Percentiles rank a stretch among this genome's conserved stretches.
phyloP scores from a whole-genome alignment of 2,113 vertebrate species.

The Cynopterus brachyotis region DNA sequence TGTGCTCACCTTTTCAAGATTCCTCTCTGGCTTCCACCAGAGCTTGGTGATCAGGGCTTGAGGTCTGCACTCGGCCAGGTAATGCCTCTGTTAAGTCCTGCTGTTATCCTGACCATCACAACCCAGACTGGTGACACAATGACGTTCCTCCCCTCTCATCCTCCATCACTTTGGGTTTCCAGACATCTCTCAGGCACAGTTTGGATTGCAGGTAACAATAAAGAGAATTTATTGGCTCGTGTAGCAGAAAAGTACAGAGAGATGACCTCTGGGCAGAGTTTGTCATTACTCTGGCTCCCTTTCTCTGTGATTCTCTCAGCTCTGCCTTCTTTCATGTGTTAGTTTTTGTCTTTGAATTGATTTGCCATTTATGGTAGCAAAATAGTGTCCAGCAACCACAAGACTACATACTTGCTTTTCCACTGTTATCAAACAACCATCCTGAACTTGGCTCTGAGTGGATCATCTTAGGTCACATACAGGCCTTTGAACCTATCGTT shows the following conservation, averaged over 20 bases:
- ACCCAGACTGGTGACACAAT: neutral
- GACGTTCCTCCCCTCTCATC: neutral
- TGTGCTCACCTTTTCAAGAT: neutral
- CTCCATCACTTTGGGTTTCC: neutral
- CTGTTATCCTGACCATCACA: neutral
- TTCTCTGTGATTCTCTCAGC: neutral
- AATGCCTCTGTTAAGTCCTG: neutral
- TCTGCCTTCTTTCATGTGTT: neutral
- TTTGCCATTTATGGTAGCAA: neutral
- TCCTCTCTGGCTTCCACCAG: neutral
- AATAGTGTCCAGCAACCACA: neutral
- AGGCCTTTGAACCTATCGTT: neutral
- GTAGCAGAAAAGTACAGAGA: neutral
- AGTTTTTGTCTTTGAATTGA: neutral
- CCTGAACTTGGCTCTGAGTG: neutral
- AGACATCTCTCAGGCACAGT: neutral
- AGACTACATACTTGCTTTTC: neutral
- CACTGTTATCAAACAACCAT: neutral
- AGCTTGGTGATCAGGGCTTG: neutral
- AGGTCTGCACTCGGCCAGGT: neutral
- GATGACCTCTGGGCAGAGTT: neutral
- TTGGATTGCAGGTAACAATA: neutral
- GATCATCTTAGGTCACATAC: neutral
- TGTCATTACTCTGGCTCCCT: neutral
- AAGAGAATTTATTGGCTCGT: neutral